phyloP scores from a whole-genome alignment of 1,140 invertebrate genomes.

The Plectus sambesii region DNA sequence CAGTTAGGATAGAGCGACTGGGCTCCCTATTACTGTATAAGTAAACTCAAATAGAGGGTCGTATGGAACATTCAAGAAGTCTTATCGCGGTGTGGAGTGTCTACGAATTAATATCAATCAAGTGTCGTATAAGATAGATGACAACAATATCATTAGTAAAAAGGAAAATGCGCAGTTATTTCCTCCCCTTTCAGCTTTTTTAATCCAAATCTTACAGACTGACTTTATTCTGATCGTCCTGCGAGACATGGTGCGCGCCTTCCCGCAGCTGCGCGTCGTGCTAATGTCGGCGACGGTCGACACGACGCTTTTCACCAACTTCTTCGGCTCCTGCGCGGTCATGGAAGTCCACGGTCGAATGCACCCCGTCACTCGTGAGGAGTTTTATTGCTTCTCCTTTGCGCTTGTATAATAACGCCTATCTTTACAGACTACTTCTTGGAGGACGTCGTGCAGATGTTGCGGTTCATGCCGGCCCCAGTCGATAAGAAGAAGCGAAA shows the following conservation, averaged over 20 bases:
- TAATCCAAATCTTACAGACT: slow-evolving; percentile 45
- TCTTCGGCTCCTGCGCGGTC: slow-evolving; percentile 47
- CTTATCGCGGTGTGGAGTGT: no score
- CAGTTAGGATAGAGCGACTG: no score
- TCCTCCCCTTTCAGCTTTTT: no score
- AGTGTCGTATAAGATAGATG: no score
- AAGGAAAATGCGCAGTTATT: no score
- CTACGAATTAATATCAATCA: no score
- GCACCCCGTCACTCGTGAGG: slow-evolving; percentile 48
- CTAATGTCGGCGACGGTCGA: slow-evolving; percentile 53
- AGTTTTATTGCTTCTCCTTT: background rate
- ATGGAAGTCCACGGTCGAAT: slow-evolving; percentile 49
- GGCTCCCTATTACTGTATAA: no score
- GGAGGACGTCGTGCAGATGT: slow-evolving; percentile 35
- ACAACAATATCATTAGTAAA: no score
- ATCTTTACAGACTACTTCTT: slow-evolving; percentile 31
- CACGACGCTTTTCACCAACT: slow-evolving; percentile 48
- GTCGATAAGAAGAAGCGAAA: slow-evolving; percentile 27
- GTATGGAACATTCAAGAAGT: no score
- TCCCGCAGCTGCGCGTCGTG: slow-evolving; percentile 48
- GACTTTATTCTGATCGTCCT: slow-evolving; percentile 51
- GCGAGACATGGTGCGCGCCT: slow-evolving; percentile 49
- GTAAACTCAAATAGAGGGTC: no score
- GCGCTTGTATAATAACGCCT: background rate
- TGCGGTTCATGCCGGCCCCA: slow-evolving; percentile 30